A percentile compares a stretch with the other conserved stretches of the same genome.
phyloP scores from a whole-genome alignment of 2,797 vertebrate species.

The Myioborus melanocephalus region DNA sequence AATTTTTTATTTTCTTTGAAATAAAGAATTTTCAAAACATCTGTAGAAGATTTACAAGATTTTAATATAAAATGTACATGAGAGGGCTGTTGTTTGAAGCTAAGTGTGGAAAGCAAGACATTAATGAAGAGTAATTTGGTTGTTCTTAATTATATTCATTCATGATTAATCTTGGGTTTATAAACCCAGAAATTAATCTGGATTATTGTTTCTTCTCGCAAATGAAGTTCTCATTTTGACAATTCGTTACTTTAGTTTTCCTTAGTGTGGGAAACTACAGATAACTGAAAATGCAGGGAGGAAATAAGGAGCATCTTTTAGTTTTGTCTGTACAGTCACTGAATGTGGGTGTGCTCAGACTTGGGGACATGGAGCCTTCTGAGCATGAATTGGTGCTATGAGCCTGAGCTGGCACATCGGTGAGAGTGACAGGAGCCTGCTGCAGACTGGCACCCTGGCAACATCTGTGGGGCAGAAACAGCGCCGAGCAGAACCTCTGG shows the following conservation, averaged over 20 bases:
- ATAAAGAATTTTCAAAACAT: neutral
- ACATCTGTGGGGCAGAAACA: neutral
- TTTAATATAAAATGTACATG: neutral
- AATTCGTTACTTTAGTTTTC: neutral
- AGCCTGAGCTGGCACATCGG: neutral
- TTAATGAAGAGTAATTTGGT: constrained; percentile 30
- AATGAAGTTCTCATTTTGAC: neutral
- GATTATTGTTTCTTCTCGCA: neutral
- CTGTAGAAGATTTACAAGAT: neutral
- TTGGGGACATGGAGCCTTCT: neutral
- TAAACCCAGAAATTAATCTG: neutral
- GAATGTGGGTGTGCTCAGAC: neutral
- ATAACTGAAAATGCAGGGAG: neutral
- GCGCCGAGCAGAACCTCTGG: neutral
- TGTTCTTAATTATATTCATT: constrained; percentile 1
- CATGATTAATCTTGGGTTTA: neutral
- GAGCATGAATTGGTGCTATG: neutral
- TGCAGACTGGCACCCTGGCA: neutral
- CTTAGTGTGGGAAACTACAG: neutral
- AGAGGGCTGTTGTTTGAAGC: constrained; percentile 12
- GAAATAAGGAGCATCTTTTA: neutral
- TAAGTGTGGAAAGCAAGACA: neutral
- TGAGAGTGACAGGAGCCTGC: neutral
- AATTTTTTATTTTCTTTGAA: neutral
- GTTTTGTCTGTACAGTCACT: accelerated